Conservation (phyloP, 2,888 invertebrate genomes). For the Platycnemis pennipes region DNA sequence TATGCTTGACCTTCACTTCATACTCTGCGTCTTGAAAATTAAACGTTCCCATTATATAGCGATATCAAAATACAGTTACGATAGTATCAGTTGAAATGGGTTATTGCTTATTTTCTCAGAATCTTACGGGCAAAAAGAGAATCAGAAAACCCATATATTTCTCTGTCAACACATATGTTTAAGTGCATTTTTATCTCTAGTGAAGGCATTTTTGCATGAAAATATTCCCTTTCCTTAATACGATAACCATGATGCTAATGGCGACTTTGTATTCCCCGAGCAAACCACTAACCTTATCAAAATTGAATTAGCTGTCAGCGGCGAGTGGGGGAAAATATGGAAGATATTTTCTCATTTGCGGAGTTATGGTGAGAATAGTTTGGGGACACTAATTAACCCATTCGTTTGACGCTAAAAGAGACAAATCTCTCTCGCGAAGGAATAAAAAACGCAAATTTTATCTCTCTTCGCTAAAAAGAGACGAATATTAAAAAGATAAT, state of each 20-base stretch:
- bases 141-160: too few relatives aligned
- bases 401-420: constrained; percentile 42
- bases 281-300: constrained; percentile 15
- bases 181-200: too few relatives aligned
- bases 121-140: too few relatives aligned
- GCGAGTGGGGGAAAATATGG: not conserved
- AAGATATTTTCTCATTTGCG: constrained; percentile 46
- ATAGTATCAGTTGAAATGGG: too few relatives aligned
- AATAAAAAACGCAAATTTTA: not conserved
- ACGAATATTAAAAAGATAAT: not conserved
- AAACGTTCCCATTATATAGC: too few relatives aligned
- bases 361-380: constrained; percentile 19
- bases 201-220: too few relatives aligned
- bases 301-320: constrained; percentile 36
- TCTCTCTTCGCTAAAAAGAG: not conserved
- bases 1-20: too few relatives aligned
- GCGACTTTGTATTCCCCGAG: not conserved
- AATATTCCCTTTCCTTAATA: not conserved
- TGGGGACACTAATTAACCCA: constrained; percentile 51
- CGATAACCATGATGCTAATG: not conserved
- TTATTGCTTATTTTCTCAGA: too few relatives aligned
- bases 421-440: not conserved
- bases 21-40: too few relatives aligned
- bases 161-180: too few relatives aligned
- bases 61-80: too few relatives aligned